phyloP scores from a whole-genome alignment of 1,140 invertebrate genomes.

The Eubasilissa regina region DNA sequence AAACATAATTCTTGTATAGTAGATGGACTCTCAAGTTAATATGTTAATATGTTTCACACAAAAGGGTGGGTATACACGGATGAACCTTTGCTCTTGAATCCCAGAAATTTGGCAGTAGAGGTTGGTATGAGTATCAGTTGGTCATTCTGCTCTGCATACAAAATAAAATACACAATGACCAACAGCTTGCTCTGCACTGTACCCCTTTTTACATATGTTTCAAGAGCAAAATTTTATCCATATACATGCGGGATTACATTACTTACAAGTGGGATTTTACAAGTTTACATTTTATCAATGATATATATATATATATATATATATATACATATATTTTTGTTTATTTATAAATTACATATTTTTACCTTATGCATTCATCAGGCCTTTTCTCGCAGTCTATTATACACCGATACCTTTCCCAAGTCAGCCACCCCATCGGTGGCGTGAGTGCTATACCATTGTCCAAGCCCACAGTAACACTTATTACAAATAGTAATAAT shows the following conservation, averaged over 20 bases:
- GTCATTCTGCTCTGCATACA: too few species aligned
- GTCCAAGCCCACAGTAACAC: constrained; percentile 59
- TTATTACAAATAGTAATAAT: constrained; percentile 27
- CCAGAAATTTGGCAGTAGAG: too few species aligned
- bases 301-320: neutral
- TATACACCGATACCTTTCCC: constrained; percentile 82
- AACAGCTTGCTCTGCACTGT: neutral
- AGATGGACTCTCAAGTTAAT: too few species aligned
- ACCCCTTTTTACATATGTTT: neutral
- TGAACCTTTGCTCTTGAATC: neutral
- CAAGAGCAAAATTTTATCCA: too few species aligned
- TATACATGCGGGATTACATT: too few species aligned
- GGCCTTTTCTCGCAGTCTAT: constrained; percentile 79
- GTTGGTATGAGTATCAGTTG: too few species aligned
- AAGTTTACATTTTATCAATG: neutral
- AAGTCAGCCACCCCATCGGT: constrained; percentile 88
- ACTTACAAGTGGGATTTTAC: too few species aligned
- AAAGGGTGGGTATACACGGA: neutral
- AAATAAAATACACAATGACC: too few species aligned
- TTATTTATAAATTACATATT: neutral
- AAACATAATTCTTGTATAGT: too few species aligned
- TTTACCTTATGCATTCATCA: constrained; percentile 79
- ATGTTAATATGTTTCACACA: too few species aligned
- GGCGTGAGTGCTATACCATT: constrained; percentile 68
- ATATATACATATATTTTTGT: neutral